Evolutionary conservation across 2,113 vertebrate species (phyloP).

Genomic region (Serilophus lunatus): DNA sequence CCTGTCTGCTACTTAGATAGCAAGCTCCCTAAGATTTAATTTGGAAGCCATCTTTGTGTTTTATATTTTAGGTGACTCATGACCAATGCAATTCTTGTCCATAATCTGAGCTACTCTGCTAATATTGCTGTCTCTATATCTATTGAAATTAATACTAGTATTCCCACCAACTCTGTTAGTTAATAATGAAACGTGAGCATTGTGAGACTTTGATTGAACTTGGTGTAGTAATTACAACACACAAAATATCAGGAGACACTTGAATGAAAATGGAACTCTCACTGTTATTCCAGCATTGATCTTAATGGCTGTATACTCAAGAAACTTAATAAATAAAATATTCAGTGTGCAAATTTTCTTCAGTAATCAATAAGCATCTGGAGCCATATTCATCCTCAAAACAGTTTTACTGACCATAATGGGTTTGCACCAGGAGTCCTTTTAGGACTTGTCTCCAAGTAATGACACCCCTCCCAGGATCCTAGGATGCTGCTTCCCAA

Average conservation of each 20-base stretch:
- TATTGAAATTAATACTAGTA: not conserved
- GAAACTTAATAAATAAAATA: not conserved
- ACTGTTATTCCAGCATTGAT: not conserved
- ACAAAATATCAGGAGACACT: not conserved
- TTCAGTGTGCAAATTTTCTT: not conserved
- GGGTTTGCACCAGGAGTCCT: not conserved
- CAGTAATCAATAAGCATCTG: not conserved
- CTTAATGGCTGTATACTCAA: not conserved
- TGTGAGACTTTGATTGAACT: not conserved
- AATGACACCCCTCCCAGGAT: accelerated
- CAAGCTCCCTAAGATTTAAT: not conserved
- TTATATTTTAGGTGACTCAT: not conserved
- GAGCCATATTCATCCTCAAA: not conserved
- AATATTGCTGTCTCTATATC: not conserved
- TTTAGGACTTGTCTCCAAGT: not conserved
- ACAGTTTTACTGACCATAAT: not conserved
- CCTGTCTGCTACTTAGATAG: not conserved
- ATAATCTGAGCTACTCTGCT: not conserved
- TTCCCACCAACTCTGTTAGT: not conserved
- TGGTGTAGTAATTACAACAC: not conserved
- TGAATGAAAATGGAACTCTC: not conserved
- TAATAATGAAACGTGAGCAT: not conserved
- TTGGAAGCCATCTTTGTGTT: not conserved
- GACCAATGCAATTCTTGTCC: not conserved
- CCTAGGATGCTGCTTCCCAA: not conserved